phyloP scores from a whole-genome alignment of 2,113 vertebrate species.

The Cyphomyrus plagiostoma region DNA sequence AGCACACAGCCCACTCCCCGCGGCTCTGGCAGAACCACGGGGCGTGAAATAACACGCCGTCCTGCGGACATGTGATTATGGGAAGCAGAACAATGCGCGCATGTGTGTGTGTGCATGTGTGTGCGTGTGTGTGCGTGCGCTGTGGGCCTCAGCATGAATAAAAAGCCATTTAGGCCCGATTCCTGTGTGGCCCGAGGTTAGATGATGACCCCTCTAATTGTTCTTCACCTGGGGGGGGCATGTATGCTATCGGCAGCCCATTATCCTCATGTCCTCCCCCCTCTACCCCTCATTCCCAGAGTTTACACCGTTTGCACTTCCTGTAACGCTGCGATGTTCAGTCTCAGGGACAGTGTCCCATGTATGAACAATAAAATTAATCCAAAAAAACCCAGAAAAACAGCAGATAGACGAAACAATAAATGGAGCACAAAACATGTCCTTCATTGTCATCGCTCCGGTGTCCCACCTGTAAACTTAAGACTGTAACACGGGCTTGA shows the following conservation, averaged over 20 bases:
- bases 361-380: background rate
- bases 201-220: background rate
- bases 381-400: background rate
- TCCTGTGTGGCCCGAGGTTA: slow-evolving; percentile 41
- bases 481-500: background rate
- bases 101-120: background rate
- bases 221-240: background rate
- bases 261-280: background rate
- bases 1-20: slow-evolving; percentile 46
- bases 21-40: slow-evolving; percentile 26
- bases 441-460: background rate
- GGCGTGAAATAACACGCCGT: slow-evolving; percentile 63
- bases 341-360: background rate
- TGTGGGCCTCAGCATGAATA: background rate
- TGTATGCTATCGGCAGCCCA: background rate
- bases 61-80: slow-evolving; percentile 52
- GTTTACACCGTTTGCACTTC: background rate
- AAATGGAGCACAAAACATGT: background rate
- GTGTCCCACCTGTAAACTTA: background rate
- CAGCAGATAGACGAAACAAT: background rate
- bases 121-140: background rate
- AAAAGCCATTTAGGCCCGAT: slow-evolving; percentile 58
- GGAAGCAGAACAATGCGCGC: slow-evolving; percentile 29
- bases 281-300: background rate
- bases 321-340: background rate